These are phyloP conservation scores for Silurus glanis DNA, from an alignment of 2,113 vertebrate genomes.

Conservation along the genomic window DNA sequence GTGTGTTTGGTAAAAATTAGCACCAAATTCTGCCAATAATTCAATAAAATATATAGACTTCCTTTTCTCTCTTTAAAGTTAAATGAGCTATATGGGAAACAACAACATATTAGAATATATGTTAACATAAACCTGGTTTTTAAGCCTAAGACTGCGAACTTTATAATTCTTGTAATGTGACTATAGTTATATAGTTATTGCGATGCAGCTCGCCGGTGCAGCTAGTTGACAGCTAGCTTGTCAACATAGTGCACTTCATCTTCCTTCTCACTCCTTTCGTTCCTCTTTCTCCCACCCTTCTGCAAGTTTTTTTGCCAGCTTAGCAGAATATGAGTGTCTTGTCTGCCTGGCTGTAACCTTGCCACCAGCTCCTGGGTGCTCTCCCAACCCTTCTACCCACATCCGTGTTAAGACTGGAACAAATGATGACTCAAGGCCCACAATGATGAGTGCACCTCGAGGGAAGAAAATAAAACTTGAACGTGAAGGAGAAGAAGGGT, in stretches of 20 bases:
- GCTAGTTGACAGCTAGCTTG: constrained; percentile 72
- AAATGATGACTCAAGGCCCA: constrained; percentile 73
- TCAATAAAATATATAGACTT: neutral
- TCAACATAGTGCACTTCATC: constrained; percentile 66
- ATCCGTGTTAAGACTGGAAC: constrained; percentile 71
- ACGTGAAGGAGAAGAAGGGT: constrained; percentile 45
- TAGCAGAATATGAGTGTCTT: constrained; percentile 73
- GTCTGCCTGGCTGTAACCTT: constrained; percentile 77
- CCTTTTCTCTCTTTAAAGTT: neutral
- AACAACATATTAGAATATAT: neutral
- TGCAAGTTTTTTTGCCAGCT: constrained; percentile 71
- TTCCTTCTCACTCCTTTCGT: constrained; percentile 30
- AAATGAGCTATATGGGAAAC: neutral
- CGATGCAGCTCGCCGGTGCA: constrained; percentile 38
- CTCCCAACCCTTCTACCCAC: constrained; percentile 37
- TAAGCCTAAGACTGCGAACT: neutral
- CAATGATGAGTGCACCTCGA: constrained; percentile 65
- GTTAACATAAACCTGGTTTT: constrained; percentile 2
- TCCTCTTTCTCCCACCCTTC: constrained; percentile 56
- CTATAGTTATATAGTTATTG: neutral
- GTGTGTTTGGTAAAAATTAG: neutral
- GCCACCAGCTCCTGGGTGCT: constrained; percentile 70
- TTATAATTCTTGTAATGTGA: too few species aligned
- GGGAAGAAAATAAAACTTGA: constrained; percentile 57
- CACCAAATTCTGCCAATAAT: neutral